A percentile compares a stretch with the other conserved stretches of the same genome.
phyloP scores from a whole-genome alignment of 1,140 invertebrate genomes.

The Achatina immaculata region DNA sequence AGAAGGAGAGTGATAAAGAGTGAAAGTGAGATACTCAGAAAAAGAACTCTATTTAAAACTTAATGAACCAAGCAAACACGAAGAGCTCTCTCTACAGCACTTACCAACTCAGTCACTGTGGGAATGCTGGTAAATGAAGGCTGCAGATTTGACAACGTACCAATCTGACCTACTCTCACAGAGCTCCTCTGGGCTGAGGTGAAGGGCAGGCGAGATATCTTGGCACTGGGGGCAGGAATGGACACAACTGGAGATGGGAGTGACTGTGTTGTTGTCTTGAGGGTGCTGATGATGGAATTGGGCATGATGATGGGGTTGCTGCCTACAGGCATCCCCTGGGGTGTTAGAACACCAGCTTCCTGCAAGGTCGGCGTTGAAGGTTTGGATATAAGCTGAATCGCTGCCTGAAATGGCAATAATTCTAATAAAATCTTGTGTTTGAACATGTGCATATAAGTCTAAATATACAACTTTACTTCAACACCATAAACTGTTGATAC shows the following conservation, averaged over 20 bases:
- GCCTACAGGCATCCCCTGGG: not conserved
- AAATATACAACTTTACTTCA: too few relatives aligned
- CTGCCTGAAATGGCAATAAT: constrained; percentile 7
- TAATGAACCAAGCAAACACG: too few relatives aligned
- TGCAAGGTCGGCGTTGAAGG: not conserved
- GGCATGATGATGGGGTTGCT: constrained; percentile 15
- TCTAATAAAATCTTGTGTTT: too few relatives aligned
- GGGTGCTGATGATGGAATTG: constrained; percentile 28
- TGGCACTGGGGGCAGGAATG: not conserved
- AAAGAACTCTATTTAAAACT: too few relatives aligned
- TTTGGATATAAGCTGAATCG: constrained; percentile 27
- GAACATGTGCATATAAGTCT: too few relatives aligned
- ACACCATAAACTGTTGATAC: too few relatives aligned
- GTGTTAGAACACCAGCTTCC: not conserved
- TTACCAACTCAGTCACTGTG: constrained; percentile 17
- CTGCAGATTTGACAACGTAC: constrained; percentile 1
- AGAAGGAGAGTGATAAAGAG: too few relatives aligned
- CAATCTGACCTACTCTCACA: constrained; percentile 1
- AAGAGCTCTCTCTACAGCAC: too few relatives aligned
- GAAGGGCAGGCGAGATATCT: constrained; percentile 22
- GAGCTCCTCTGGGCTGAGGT: constrained; percentile 10
- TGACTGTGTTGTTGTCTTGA: not conserved
- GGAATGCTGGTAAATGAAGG: constrained; percentile 14
- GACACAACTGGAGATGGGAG: not conserved
- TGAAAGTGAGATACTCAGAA: too few relatives aligned